These are phyloP conservation scores for Teleogryllus occipitalis DNA, from an alignment of 1,140 invertebrate species.

Conservation along the genomic window DNA sequence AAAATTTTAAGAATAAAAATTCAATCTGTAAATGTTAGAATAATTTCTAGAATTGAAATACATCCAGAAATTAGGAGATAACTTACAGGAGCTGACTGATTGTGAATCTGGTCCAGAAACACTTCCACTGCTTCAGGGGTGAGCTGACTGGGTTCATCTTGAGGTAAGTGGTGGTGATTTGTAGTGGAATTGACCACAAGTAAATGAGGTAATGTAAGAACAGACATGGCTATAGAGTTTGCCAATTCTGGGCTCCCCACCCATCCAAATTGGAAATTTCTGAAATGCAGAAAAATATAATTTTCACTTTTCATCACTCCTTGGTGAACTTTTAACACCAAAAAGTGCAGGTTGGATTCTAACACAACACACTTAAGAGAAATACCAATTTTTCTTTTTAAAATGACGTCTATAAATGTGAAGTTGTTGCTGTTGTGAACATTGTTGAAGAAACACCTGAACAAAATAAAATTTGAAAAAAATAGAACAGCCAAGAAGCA, in stretches of 20 bases:
- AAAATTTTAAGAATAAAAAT: no score
- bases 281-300: not conserved
- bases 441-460: no score
- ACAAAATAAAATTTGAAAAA: no score
- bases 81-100: constrained; percentile 60
- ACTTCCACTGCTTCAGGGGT: constrained; percentile 68
- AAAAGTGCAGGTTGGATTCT: no score
- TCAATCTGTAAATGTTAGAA: no score
- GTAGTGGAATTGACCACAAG: constrained; percentile 84
- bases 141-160: constrained; percentile 70
- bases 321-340: not conserved
- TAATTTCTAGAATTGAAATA: no score
- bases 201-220: constrained; percentile 72
- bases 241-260: constrained; percentile 70
- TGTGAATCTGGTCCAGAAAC: constrained; percentile 66
- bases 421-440: no score
- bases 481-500: no score
- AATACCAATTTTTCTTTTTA: no score
- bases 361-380: no score
- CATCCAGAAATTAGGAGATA: no score
- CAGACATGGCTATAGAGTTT: constrained; percentile 82
- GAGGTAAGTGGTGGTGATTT: constrained; percentile 81
- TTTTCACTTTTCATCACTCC: not conserved
- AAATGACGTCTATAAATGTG: no score
- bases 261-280: constrained; percentile 87